Base-by-base conservation (phyloP, 2,797 vertebrate species). In the Simalia tracyae region DNA sequence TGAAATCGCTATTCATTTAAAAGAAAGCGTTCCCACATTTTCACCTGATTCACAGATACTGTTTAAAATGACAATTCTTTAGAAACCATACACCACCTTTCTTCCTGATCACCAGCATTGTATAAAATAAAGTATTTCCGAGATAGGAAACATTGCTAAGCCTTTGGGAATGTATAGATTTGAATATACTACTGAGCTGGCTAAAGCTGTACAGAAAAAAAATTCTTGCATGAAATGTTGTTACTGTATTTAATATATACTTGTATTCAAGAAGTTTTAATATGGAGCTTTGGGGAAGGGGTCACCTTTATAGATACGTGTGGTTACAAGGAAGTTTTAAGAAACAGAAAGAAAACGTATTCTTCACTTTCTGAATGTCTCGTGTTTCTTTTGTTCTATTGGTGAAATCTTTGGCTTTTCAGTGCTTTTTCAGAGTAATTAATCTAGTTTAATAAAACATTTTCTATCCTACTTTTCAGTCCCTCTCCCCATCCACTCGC, bases 241-340 rank as follows among this genome's bases (percentile, higher is more conserved):
- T 98, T 98, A 98, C 98, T 98, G 98, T 98, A 97, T 98, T 98
- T 98, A 98, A 98, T 98, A 98, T 98, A 98, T 98, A 98, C 76
- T 98, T 98, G 98, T 98, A 98, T 98, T 97, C 96, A 96, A 97
- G 93, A 91, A 94, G 95, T 96, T 97, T 97, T 97, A 96, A 96
- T 96, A 95, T 95, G 95, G 94, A 96, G 95, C 96, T 95, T 96
- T 95, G 88, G 90, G 94, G 9, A 93, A 92, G 8, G n/a, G 1
- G 15, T 76, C 87, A 94, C 93, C 97, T 97, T 96, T 97, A 95
- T 96, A 96, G 96, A 96, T 94, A 96, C 93, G 94, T 96, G 93
- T 96, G 95, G 93, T 96, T 97, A 94, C 94, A 94, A 95, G 88
- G 92, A 87, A 92, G 86, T 96, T 93, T 86, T 94, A 95, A 94